Evolutionary conservation across 2,113 vertebrate species (phyloP), one percentile per base, ranked within the genome.

Genomic region (Chloroceryle aenea): DNA sequence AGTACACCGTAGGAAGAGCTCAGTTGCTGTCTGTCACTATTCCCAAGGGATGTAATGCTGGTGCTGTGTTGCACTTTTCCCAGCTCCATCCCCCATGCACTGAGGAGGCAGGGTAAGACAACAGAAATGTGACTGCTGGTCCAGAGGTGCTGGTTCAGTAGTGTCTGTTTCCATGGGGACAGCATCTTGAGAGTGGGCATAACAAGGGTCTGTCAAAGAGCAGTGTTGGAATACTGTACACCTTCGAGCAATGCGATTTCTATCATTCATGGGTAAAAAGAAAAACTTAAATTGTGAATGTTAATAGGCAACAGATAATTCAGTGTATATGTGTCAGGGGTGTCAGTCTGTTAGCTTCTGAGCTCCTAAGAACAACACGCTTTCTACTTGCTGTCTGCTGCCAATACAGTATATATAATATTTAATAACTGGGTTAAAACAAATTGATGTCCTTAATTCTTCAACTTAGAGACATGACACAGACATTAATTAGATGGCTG

Each of bases 271-370:
- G 15, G 21, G 27, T 38, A 27, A 76, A 71, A 75, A n/a, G 10
- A 36, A 52, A 42, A 77, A 7, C 18, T 43, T 52, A 5, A 53
- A n/a, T 20, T 40, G 15, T 43, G 14, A 78, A 25, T 32, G 12
- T n/a, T 32, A 18, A 22, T 8, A 34, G 72, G 30, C 38, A 86
- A 10, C 27, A 27, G 18, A 6, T 47, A 36, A 22, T 12, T 58
- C 0, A 0, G 11, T 62, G 17, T 68, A 0, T 48, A 21, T 0
- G 0, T 10, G 14, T 27, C 10, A 3, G 21, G 2, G 17, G 16
- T 8, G 27, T 47, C 14, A 56, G 56, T 12, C 7, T 78, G 26
- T 38, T 36, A 38, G 0, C 58, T 61, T 47, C 34, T 36, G 40
- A 85, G 25, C 22, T 66, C 10, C 77, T 26, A 34, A 66, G 12